Evolutionary conservation across 2,113 vertebrate genomes (phyloP), one percentile per base, ranked within the genome.

Genomic region (Cephalophus harveyi): DNA sequence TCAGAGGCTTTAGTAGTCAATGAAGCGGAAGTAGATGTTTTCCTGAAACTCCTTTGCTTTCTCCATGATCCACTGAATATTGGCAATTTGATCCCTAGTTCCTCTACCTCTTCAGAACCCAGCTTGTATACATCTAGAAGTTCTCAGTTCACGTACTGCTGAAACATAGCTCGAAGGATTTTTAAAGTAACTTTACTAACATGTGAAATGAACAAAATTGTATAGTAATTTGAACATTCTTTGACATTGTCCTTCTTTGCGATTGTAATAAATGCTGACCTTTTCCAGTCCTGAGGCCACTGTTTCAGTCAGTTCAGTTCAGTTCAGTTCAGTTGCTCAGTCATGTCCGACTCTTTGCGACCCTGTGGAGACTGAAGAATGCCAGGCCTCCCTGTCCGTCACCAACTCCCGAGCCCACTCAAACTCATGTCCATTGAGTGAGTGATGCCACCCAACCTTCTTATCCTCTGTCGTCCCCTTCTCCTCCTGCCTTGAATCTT

Each of bases 271-370:
- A 76, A 43, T 40, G 36, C 36, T 76, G 71, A 43, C 21, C 21
- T 43, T 43, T 76, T 76, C 36, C 21, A 76, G 71, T 76, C 71
- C 23, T 76, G 71, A 7, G 36, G 71, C 71, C 23, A 76, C 23
- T 76, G 23, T 23, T 76, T 71, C 67, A 71, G 67, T 40, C 57
- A 59, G 57, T 36, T 71, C 30, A 64, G 14, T 62, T 62, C 21
- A 57, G 46, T 48, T 50, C 60, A 30, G 64, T 71, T 71, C n/a
- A 71, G 19, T 71, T 0, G 5, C 19, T 71, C n/a, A 36, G n/a
- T 36, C 19, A 12, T 71, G 67, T 71, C 67, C 0, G 2, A 40
- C 67, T 36, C 67, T 36, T 71, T 71, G n/a, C 0, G 1, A 71
- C 67, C 19, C n/a, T 11, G 36, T 71, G n/a, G 17, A 40, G 9